Base-by-base conservation (phyloP, 2,888 invertebrate species). In the Listrodromus nycthemerus region DNA sequence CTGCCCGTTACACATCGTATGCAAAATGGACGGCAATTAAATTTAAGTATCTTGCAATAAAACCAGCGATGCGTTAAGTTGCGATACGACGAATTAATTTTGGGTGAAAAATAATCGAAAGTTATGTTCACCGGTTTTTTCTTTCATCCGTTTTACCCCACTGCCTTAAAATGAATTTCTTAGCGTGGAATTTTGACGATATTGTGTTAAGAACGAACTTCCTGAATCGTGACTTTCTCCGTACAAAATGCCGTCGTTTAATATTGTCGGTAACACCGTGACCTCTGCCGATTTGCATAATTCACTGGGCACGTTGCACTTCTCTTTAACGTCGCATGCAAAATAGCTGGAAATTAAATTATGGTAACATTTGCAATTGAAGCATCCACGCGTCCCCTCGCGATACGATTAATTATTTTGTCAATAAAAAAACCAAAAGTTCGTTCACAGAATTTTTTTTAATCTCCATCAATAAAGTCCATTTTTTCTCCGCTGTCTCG, bases 281-380 rank as follows among this genome's bases (percentile, higher is more conserved):
- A 61, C 30, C 48, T 48, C 58, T 13, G 48, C 27, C 50, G 7
- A 30, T 63, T 73, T 73, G 61, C 73, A 48, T 73, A 73, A 73
- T 45, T 58, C 58, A n/a, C 19, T 58, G 16, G 45, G 24, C 61
- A 7, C n/a, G 30, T 13, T 21, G 21, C 21, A 21, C 10, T 24
- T 13, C 7, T 55, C 7, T 24, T 19, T 8, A 0, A 10, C 1
- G 21, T 24, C 37, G 45, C 41, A 73, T 61, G 73, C 61, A 45
- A 41, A 73, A 61, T 30, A 73, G 41, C 48, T 24, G 73, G 73
- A 61, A 73, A 73, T 73, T 73, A 48, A 73, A 73, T 73, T 73
- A 48, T 63, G 48, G 73, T 63, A 73, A 61, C 45, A 55, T 5
- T 58, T 45, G 55, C 30, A 30, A 45, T n/a, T 19, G 4, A 19